These are phyloP conservation scores for Tokudaia tokunoshimensis DNA, from an alignment of 2,797 vertebrate genomes.

Conservation along the genomic window DNA sequence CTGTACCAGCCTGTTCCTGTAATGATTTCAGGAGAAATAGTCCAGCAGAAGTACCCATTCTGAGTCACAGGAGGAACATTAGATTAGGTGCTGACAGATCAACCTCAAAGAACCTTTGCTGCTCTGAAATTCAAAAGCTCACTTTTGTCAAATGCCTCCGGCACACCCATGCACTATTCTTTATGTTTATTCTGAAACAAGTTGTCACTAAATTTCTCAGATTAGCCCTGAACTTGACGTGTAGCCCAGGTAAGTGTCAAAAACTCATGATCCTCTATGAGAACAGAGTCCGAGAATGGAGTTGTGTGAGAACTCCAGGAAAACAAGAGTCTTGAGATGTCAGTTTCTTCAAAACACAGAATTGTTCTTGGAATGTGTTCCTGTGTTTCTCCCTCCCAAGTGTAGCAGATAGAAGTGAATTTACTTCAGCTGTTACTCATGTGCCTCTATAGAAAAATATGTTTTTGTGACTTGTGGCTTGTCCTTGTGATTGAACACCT, in stretches of 20 bases:
- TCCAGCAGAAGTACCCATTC: not conserved
- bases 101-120: not conserved
- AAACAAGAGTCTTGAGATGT: not conserved
- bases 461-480: not conserved
- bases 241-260: not conserved
- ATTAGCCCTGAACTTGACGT: not conserved
- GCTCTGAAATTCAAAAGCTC: slow-evolving; percentile 32
- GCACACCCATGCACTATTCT: not conserved
- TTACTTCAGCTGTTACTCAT: not conserved
- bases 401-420: too few species aligned
- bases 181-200: not conserved
- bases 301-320: not conserved
- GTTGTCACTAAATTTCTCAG: not conserved
- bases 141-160: not conserved
- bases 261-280: not conserved
- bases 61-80: not conserved
- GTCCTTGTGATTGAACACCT: not conserved
- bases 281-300: not conserved
- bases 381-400: not conserved
- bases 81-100: not conserved
- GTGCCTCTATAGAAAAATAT: not conserved
- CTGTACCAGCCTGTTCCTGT: not conserved
- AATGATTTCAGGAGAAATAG: not conserved
- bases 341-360: not conserved
- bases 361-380: not conserved